These are phyloP conservation scores for Pao palembangensis DNA, from an alignment of 2,113 vertebrate species.

Conservation along the genomic window DNA sequence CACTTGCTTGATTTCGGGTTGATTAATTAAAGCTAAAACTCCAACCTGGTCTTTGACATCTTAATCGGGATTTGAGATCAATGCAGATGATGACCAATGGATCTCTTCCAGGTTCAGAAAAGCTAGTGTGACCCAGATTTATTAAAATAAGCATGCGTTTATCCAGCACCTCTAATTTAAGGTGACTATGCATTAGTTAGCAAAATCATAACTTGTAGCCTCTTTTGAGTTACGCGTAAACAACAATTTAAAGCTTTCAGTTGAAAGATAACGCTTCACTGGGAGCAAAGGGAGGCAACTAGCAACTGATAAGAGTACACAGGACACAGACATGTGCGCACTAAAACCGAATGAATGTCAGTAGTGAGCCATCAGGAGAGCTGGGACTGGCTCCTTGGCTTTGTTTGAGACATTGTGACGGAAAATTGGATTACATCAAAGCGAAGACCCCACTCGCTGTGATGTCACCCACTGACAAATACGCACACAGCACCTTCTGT, in stretches of 20 bases:
- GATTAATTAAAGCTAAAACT: too few relatives aligned
- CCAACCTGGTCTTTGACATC: too few relatives aligned
- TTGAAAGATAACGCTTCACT: constrained; percentile 12
- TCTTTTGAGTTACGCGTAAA: neutral
- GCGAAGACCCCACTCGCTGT: constrained; percentile 42
- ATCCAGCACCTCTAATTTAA: too few relatives aligned
- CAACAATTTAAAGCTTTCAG: constrained; percentile 9
- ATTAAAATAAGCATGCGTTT: too few relatives aligned
- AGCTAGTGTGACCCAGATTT: too few relatives aligned
- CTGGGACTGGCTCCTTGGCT: constrained; percentile 15
- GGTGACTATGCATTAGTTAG: too few relatives aligned
- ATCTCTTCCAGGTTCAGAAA: too few relatives aligned
- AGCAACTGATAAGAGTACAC: constrained; percentile 15
- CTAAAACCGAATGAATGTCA: constrained; percentile 7
- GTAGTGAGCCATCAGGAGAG: constrained; percentile 12
- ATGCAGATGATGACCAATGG: too few relatives aligned
- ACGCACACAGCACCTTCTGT: constrained; percentile 17
- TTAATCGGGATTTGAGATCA: too few relatives aligned
- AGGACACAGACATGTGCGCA: neutral
- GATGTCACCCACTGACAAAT: constrained; percentile 46
- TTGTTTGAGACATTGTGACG: constrained; percentile 47
- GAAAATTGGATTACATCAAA: constrained; percentile 71
- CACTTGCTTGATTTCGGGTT: too few relatives aligned
- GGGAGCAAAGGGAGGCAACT: constrained; percentile 9
- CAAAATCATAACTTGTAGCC: too few relatives aligned